phyloP scores from a whole-genome alignment of 1,140 invertebrate genomes.

The Lepidurus packardi region DNA sequence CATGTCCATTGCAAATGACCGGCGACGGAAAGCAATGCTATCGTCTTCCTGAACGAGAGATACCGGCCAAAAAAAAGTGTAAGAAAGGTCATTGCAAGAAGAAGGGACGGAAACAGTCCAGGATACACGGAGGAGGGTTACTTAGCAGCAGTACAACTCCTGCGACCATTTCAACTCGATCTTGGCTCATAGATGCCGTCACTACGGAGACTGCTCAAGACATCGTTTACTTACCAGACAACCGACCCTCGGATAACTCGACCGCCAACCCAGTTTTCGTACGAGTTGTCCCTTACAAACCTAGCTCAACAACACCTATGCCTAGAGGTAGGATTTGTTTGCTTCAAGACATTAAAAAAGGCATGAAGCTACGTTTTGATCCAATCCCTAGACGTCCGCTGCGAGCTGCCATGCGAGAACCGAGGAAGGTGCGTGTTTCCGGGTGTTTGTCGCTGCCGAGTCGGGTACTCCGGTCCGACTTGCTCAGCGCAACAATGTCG shows the following conservation, averaged over 20 bases:
- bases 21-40: slow-evolving; percentile 34
- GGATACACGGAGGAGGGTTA: not conserved
- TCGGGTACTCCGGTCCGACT: slow-evolving; percentile 10
- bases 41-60: not conserved
- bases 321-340: not conserved
- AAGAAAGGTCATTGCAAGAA: not conserved
- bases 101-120: not conserved
- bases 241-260: not conserved
- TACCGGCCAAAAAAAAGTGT: not conserved
- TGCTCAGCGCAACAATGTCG: slow-evolving; percentile 19
- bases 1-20: slow-evolving; percentile 30
- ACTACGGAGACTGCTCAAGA: not conserved
- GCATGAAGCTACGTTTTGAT: not conserved
- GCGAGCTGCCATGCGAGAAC: slow-evolving; percentile 10
- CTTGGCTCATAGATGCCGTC: not conserved
- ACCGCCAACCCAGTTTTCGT: not conserved
- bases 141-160: not conserved
- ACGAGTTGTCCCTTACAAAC: not conserved
- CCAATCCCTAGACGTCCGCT: not conserved
- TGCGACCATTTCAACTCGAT: not conserved
- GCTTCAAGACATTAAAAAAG: not conserved
- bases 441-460: not conserved
- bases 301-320: not conserved
- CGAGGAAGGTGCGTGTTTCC: slow-evolving; percentile 25
- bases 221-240: slow-evolving; percentile 18